Evolutionary conservation across 2,888 invertebrate genomes (phyloP).

Genomic region (Hirtodrosophila duncani): DNA sequence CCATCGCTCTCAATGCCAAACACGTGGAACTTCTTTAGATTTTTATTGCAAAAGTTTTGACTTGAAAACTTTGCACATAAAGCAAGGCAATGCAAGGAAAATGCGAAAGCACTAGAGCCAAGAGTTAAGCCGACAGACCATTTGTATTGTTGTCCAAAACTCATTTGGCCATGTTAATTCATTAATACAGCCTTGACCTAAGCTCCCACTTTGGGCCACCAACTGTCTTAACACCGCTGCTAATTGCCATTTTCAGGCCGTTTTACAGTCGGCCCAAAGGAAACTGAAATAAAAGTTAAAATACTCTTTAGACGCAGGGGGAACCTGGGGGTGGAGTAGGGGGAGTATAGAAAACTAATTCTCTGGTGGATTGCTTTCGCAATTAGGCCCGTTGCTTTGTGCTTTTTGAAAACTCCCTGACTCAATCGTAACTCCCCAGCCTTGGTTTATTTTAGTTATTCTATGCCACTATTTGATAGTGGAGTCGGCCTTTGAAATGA

Average conservation of each 20-base stretch:
- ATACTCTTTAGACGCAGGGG: too few relatives aligned
- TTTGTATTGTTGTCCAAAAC: constrained; percentile 56
- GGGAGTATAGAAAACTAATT: constrained; percentile 58
- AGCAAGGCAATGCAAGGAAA: background rate
- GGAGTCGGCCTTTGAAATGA: background rate
- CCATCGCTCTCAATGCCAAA: constrained; percentile 39
- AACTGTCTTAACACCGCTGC: constrained; percentile 37
- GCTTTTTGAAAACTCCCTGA: constrained; percentile 44
- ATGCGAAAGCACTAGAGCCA: constrained; percentile 18
- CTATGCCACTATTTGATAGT: constrained; percentile 15
- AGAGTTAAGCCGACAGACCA: constrained; percentile 38
- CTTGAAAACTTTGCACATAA: constrained; percentile 36
- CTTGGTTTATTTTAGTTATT: constrained; percentile 35
- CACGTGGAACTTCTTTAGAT: constrained; percentile 50
- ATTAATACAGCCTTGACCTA: constrained; percentile 57
- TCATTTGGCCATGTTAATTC: constrained; percentile 72
- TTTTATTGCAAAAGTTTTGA: constrained; percentile 60
- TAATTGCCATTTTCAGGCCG: constrained; percentile 65
- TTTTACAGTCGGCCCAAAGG: constrained; percentile 42
- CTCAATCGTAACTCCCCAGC: constrained; percentile 11
- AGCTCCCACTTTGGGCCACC: constrained; percentile 9
- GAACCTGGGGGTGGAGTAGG: constrained; percentile 9
- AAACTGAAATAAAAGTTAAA: constrained; percentile 43
- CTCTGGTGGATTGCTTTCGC: constrained; percentile 73
- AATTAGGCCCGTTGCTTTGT: constrained; percentile 71